Evolutionary conservation across 1,140 invertebrate species (phyloP), one percentile per base, ranked within the genome.

Genomic region (Rhopalosiphum maidis): DNA sequence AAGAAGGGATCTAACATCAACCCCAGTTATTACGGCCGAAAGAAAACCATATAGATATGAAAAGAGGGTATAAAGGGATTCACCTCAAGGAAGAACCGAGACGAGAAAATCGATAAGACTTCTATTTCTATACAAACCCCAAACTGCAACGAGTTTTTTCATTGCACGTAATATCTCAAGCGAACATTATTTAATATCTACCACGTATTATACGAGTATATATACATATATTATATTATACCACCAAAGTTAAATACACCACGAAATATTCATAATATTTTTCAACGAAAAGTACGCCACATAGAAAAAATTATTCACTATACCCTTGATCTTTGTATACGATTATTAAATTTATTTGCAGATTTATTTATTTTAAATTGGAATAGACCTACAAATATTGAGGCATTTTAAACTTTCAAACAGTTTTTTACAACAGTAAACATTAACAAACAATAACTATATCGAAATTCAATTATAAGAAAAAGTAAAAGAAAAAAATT

Each of bases 1-100:
- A 89, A 89, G 88, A 89, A 89, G 88, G 88, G 48, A 89, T 89
- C 88, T 89, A 89, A 89, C 88, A 35, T 89, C 88, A 89, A 89
- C 88, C 88, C 88, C 51, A 23, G 88, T 89, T 54, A 35, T 89
- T 55, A 51, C 25, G 35, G 23, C 88, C 22, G 41, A 89, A 89
- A 89, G n/a, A 89, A 41, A 55, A 89, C 86, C 48, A 37, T 30
- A 87, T 43, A 88, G 43, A 89, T 89, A 89, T 55, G 48, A 55
- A 89, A 51, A 54, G 48, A 89, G 88, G 35, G 88, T 55, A 55
- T 89, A 89, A 89, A 89, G 51, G 88, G 88, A 89, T 89, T 89
- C 88, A 89, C 88, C 88, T 89, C 51, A 89, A 89, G 88, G 9
- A 89, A 89, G 35, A 89, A 55, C 23, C 51, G 88, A 89, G 51